Evolutionary conservation across 2,888 invertebrate genomes (phyloP), one percentile per base, ranked within the genome.

Genomic region (Drosophila paramelanica): DNA sequence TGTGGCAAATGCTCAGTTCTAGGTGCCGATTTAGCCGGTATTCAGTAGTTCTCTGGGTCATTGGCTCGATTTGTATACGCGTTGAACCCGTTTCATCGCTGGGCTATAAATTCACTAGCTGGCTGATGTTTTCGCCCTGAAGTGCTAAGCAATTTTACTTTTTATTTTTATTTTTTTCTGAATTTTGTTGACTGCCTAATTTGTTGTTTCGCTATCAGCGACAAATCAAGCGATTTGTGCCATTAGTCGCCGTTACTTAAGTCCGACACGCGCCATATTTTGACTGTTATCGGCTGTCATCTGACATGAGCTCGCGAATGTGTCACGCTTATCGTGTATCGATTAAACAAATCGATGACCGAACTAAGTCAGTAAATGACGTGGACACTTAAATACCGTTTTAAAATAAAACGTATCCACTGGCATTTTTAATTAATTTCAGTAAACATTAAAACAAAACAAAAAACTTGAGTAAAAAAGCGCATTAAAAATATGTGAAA

Each of bases 31-130:
- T 25, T 46, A 39, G 53, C 23, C 42, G 41, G 49, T n/a, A 57
- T 56, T 62, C 59, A 68, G 69, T 79, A 79, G 81, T 79, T 88
- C 86, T 85, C 70, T 85, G 88, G 84, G 84, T 85, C 84, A 89
- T 79, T 88, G 84, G 52, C 80, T 77, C 50, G 57, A 43, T 68
- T 31, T 51, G 45, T 41, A 47, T 59, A 50, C 39, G 51, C 38
- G 47, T 39, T 71, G 66, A 69, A 78, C 71, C 66, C 64, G 86
- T 81, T 88, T 65, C 52, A 36, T 51, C 47, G 43, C 49, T 61
- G 65, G 46, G 55, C 69, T 59, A 82, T 86, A 79, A 82, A 88
- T 81, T 68, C 55, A 23, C 25, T 36, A 33, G 51, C 25, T 51
- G 20, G 20, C 25, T 52, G 43, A 31, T 47, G 43, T 13, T 38